Conservation (phyloP, 1,140 invertebrate genomes). For the Spodoptera frugiperda region DNA sequence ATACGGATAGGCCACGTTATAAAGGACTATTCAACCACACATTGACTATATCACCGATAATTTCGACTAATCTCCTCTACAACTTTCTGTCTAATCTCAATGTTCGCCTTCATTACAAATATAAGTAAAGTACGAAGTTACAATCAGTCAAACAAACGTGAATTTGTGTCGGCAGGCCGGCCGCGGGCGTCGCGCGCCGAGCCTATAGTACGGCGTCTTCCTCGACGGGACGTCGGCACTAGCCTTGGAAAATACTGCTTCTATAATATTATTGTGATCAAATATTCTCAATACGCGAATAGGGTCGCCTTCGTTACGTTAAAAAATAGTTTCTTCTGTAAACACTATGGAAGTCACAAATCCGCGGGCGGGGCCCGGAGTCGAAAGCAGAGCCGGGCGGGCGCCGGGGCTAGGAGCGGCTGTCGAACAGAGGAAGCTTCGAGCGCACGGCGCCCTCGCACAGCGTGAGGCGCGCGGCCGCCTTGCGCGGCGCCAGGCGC, state of each 20-base stretch:
- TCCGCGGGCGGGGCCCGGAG: background rate
- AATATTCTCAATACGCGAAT: constrained; percentile 36
- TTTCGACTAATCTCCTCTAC: constrained; percentile 46
- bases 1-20: constrained; percentile 48
- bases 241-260: constrained; percentile 44
- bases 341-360: constrained; percentile 20
- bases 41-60: constrained; percentile 48
- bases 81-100: constrained; percentile 40
- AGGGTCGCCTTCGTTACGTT: background rate
- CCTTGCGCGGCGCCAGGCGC: constrained; percentile 8
- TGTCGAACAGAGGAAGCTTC: constrained; percentile 94
- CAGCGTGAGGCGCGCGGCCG: constrained; percentile 87
- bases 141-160: constrained; percentile 37
- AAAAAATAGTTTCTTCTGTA: constrained; percentile 16
- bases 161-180: background rate
- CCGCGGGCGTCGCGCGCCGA: background rate
- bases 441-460: constrained; percentile 94
- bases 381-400: background rate
- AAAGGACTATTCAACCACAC: constrained; percentile 47
- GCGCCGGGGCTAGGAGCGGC: background rate
- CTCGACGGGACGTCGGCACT: constrained; percentile 23
- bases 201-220: background rate
- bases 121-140: constrained; percentile 46
- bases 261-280: constrained; percentile 29
- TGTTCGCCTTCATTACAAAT: constrained; percentile 17